phyloP scores from a whole-genome alignment of 2,797 vertebrate genomes.

The Knipowitschia caucasica region DNA sequence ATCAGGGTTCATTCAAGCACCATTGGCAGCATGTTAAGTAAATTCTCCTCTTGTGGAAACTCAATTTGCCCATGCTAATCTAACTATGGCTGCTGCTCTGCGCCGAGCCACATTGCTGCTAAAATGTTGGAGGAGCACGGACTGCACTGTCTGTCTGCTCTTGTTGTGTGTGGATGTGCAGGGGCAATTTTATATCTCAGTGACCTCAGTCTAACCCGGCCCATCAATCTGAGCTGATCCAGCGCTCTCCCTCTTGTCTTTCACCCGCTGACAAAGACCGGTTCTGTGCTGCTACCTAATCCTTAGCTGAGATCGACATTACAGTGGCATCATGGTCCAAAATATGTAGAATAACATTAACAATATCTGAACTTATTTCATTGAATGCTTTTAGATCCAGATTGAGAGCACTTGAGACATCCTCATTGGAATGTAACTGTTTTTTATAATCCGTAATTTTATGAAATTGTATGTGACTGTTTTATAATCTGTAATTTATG shows the following conservation, averaged over 20 bases:
- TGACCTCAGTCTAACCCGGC: conserved; percentile 43
- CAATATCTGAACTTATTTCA: too few species aligned
- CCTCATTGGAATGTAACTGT: too few species aligned
- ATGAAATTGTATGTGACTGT: too few species aligned
- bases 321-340: neutral
- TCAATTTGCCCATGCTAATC: conserved; percentile 66
- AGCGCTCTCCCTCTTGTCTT: conserved; percentile 40
- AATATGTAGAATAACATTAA: too few species aligned
- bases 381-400: too few species aligned
- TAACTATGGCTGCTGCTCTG: conserved; percentile 50
- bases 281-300: conserved; percentile 44
- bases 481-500: too few species aligned
- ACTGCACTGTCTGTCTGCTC: conserved; percentile 30
- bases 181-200: conserved; percentile 22
- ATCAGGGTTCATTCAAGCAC: conserved; percentile 66
- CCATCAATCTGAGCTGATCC: conserved; percentile 47
- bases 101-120: conserved; percentile 38
- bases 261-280: conserved; percentile 58
- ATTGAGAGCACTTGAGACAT: too few species aligned
- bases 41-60: conserved; percentile 69
- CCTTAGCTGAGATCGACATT: conserved; percentile 29
- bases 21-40: conserved; percentile 71
- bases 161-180: conserved; percentile 25
- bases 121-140: conserved; percentile 35
- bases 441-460: too few species aligned